Evolutionary conservation across 1,140 invertebrate species (phyloP).

Genomic region (Cotesia vestalis): DNA sequence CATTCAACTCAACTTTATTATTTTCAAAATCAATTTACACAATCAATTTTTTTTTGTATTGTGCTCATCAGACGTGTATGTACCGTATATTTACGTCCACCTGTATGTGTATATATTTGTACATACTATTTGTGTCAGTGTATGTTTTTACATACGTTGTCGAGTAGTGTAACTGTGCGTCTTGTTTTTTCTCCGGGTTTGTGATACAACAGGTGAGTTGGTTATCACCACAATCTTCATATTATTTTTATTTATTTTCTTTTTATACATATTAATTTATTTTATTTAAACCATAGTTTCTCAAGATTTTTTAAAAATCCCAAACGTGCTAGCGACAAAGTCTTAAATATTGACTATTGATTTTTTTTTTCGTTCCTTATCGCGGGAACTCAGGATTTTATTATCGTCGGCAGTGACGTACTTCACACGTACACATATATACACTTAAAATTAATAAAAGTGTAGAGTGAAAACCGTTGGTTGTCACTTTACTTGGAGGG

Average conservation of each 20-base stretch:
- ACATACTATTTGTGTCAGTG: slow-evolving; percentile 7
- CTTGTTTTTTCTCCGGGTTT: neutral
- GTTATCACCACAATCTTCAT: slow-evolving; percentile 14
- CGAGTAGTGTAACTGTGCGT: slow-evolving; percentile 4
- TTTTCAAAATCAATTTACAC: neutral
- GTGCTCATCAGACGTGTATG: neutral
- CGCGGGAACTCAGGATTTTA: neutral
- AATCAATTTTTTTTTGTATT: slow-evolving; percentile 17
- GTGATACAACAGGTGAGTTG: slow-evolving; percentile 51
- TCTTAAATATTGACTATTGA: no score
- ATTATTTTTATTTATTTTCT: neutral
- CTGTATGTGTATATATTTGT: slow-evolving; percentile 11
- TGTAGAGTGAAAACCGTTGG: neutral
- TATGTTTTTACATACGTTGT: slow-evolving; percentile 7
- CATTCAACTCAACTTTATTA: no score
- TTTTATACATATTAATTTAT: neutral
- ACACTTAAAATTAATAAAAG: no score
- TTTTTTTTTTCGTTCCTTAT: slow-evolving; percentile 1
- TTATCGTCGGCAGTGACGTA: neutral
- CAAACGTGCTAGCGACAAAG: no score
- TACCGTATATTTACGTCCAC: neutral
- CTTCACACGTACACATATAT: no score
- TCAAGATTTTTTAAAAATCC: no score
- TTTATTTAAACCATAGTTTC: neutral
- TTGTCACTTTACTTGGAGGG: slow-evolving; percentile 2